phyloP scores from a whole-genome alignment of 2,113 vertebrate species.

The Taurulus bubalis region DNA sequence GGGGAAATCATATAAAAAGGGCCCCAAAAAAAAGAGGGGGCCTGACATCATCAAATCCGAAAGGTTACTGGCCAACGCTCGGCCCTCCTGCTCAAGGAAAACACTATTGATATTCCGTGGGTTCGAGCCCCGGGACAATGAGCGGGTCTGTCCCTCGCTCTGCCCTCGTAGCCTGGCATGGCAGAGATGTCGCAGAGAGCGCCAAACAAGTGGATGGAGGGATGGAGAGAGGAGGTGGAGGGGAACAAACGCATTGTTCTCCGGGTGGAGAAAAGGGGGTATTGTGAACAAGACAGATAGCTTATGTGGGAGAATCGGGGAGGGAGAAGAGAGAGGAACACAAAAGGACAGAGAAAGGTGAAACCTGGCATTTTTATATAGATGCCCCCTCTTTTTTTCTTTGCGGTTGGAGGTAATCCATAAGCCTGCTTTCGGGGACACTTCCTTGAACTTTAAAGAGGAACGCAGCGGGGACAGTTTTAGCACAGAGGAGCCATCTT shows the following conservation, averaged over 20 bases:
- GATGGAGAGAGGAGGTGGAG: conserved; percentile 60
- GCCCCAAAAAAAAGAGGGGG: conserved; percentile 40
- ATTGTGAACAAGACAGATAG: conserved; percentile 78
- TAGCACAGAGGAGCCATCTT: conserved; percentile 17
- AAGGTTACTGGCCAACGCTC: conserved; percentile 82
- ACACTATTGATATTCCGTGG: conserved; percentile 76
- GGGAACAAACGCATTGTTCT: conserved; percentile 79
- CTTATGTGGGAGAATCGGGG: conserved; percentile 64
- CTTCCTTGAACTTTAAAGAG: conserved; percentile 42
- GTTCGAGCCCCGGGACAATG: conserved; percentile 70
- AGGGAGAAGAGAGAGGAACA: conserved; percentile 32
- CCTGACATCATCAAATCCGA: conserved; percentile 79
- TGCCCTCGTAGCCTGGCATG: conserved; percentile 77
- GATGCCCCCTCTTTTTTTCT: conserved; percentile 27
- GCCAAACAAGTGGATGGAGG: conserved; percentile 75
- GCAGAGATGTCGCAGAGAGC: conserved; percentile 85
- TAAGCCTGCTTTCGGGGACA: conserved; percentile 47
- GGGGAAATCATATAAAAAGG: conserved; percentile 61
- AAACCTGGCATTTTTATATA: conserved; percentile 64
- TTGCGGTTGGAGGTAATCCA: conserved; percentile 49
- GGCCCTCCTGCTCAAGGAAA: conserved; percentile 71
- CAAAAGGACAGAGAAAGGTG: conserved; percentile 70
- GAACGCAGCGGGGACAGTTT: conserved; percentile 14
- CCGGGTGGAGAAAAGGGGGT: conserved; percentile 45
- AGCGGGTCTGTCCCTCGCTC: conserved; percentile 63